Evolutionary conservation across 1,140 invertebrate species (phyloP), one percentile per base, ranked within the genome.

Genomic region (Rhagoletis pomonella): DNA sequence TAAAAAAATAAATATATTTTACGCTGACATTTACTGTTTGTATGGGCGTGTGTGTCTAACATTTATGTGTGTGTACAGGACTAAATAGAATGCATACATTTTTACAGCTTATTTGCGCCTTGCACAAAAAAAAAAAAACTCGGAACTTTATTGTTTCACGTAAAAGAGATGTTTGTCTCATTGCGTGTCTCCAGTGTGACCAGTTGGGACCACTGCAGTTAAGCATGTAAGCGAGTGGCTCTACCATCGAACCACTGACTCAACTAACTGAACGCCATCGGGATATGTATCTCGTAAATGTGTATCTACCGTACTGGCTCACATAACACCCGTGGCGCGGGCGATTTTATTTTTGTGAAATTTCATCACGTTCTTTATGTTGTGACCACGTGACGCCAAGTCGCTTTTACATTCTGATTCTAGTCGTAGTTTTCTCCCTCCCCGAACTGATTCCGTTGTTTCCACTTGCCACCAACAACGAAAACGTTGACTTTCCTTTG

Each of bases 311-410:
- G 29, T 29, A 29, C 29, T 29, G 29, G 29, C 17, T 10, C 47
- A 19, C 14, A 81, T 81, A 55, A 58, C 73, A 81, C 73, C 73
- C 73, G 55, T 81, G 73, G 73, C 17, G 73, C 47, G 47, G 47
- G 19, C 44, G 42, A 86, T 91, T 91, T 91, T 91, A 91, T 91
- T 91, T 91, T 91, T 91, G 91, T 92, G 90, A 91, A 92, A 91
- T 91, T 92, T 91, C 90, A 92, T 92, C 91, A 92, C 91, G 91
- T 92, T 92, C 73, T 92, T 92, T 92, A 92, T 92, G 91, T 92
- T 92, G 90, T 92, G 91, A 92, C 91, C 91, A 92, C 91, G 91
- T 92, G 91, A 92, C 91, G 91, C 91, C 91, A 81, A 81, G 90
- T 87, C 69, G 47, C 58, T 67, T 86, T 47, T 47, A n/a, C 64